Conservation (phyloP, 2,888 invertebrate species). For the Leptodirus hochenwartii region DNA sequence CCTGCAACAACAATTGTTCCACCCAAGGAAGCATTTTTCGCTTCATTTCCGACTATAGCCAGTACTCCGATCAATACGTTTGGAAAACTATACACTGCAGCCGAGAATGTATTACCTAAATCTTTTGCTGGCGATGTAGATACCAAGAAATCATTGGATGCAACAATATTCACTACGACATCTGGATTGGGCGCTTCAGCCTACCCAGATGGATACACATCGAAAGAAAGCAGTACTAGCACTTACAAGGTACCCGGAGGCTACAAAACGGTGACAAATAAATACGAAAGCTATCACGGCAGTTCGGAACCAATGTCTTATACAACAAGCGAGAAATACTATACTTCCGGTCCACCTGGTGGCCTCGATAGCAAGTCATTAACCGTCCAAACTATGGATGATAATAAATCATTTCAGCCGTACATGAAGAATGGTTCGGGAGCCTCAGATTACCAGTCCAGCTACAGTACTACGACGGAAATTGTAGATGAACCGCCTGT, state of each 20-base stretch:
- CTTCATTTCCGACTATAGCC: no score
- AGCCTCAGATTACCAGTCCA: slow-evolving; percentile 12
- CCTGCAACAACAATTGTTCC: no score
- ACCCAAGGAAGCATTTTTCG: no score
- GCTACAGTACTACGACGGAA: slow-evolving; percentile 22
- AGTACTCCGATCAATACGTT: no score
- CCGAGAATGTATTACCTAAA: no score
- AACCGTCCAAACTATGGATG: slow-evolving; percentile 11
- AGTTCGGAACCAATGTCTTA: slow-evolving; percentile 20
- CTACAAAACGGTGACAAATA: slow-evolving; percentile 23
- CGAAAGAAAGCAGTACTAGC: slow-evolving; percentile 22
- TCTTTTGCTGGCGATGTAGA: no score
- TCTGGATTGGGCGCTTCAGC: slow-evolving; percentile 8
- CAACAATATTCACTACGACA: slow-evolving; percentile 9
- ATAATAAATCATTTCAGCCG: no score
- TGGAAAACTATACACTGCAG: no score
- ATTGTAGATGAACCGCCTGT: slow-evolving; percentile 22
- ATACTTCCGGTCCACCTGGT: slow-evolving; percentile 18
- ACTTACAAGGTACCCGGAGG: slow-evolving; percentile 25
- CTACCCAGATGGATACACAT: slow-evolving; percentile 22
- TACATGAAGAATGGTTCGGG: slow-evolving; percentile 18
- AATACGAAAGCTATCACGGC: slow-evolving; percentile 23
- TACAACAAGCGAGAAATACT: slow-evolving; percentile 23
- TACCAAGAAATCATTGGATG: no score
- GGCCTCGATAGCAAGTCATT: slow-evolving; percentile 16